Percentiles rank a stretch among this genome's conserved stretches.
phyloP scores from a whole-genome alignment of 2,888 invertebrate genomes.

The Anodontia alba region DNA sequence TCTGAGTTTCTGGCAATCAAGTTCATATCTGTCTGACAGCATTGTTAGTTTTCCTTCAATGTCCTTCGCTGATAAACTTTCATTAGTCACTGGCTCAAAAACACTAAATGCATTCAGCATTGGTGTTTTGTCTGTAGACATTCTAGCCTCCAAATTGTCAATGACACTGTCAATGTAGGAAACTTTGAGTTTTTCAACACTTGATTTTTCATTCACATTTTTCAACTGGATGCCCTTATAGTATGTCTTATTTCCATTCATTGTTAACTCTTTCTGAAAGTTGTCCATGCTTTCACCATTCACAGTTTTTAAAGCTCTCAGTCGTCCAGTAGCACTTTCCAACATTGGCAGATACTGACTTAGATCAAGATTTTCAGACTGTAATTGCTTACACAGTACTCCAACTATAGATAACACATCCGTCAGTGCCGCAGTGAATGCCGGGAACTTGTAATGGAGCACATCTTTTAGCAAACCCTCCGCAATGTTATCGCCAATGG shows the following conservation, averaged over 20 bases:
- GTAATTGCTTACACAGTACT: constrained; percentile 12
- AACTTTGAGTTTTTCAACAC: constrained; percentile 10
- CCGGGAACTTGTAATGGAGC: constrained; percentile 32
- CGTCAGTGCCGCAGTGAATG: constrained; percentile 23
- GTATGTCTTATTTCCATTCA: constrained; percentile 4
- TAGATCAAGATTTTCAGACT: constrained; percentile 19
- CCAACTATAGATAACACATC: constrained; percentile 4
- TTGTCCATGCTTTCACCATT: background rate
- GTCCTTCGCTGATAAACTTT: background rate
- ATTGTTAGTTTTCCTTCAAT: background rate
- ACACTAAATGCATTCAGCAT: constrained; percentile 15
- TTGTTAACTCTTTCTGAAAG: background rate
- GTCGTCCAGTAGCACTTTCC: constrained; percentile 1
- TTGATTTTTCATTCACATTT: constrained; percentile 19
- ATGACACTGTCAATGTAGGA: constrained; percentile 20
- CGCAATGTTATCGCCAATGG: constrained; percentile 17
- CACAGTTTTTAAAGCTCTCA: constrained; percentile 9
- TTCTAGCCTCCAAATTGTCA: background rate
- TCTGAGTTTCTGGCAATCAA: background rate
- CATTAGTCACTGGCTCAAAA: constrained; percentile 9
- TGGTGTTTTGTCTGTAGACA: background rate
- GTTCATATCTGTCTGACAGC: constrained; percentile 15
- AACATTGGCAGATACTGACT: constrained; percentile 6
- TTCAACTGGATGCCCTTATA: constrained; percentile 14
- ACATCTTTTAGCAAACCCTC: constrained; percentile 24